Evolutionary conservation across 2,888 invertebrate genomes (phyloP), one percentile per base, ranked within the genome.

Genomic region (Caenorhabditis virilis): DNA sequence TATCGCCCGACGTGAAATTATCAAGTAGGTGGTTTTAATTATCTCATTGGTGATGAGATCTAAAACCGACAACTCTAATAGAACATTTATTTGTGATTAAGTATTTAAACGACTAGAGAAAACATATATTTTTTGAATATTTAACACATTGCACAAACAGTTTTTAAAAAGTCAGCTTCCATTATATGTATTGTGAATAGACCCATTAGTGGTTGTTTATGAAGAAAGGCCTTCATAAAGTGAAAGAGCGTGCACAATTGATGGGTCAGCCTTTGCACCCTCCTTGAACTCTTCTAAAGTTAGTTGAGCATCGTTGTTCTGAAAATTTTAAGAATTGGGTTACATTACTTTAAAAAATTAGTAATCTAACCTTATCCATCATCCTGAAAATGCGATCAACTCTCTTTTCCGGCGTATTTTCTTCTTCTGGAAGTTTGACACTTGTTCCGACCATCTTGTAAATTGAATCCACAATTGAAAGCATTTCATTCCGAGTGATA

Each of bases 351-450:
- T 35, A 4, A 2, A 33, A 41, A 36, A 50, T 41, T 15, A 35
- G 20, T 9, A n/a, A 20, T 16, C 22, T 2, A 71, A 86, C 86
- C 84, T 87, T 95, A 87, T 97, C 97, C 94, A 95, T 93, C 85
- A 95, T 94, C 85, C 93, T 93, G 87, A 97, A 97, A 84, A 97
- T 97, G 86, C 94, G 93, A 87, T 95, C 95, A 71, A 95, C 95
- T 83, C 95, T 89, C 85, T 94, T 94, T 85, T 95, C 85, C 4
- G 86, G 86, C 4, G 86, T 82, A 46, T 80, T 82, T 49, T 82
- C 82, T 9, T 83, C 83, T 39, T 84, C 82, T 6, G 79, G 78
- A 23, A 83, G 51, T 39, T 74, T 74, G 4, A 82, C 79, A 47
- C 77, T 75, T 27, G 68, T 73, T 35, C 94, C 95, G 89, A 95